phyloP scores from a whole-genome alignment of 2,797 vertebrate species.

The Potorous gilbertii region DNA sequence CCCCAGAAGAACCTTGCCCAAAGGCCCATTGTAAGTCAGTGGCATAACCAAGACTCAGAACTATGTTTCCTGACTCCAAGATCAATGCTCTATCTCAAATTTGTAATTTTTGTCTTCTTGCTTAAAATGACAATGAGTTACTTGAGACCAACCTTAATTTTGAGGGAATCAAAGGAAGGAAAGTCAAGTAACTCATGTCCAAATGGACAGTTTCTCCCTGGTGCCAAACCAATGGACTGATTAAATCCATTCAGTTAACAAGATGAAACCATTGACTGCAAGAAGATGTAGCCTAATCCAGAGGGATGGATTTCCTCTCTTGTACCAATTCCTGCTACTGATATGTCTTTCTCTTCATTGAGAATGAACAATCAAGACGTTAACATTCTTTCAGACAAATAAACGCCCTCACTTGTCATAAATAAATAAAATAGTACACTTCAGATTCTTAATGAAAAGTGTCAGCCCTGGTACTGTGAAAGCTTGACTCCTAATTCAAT shows the following conservation, averaged over 20 bases:
- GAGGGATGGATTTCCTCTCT: constrained; percentile 33
- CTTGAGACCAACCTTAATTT: neutral
- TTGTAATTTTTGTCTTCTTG: neutral
- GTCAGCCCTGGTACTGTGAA: constrained; percentile 50
- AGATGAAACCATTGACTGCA: constrained; percentile 28
- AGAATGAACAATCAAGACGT: constrained; percentile 59
- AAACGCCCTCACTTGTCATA: constrained; percentile 54
- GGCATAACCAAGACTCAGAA: neutral
- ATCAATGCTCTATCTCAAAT: neutral
- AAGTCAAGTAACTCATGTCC: neutral
- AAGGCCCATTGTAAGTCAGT: neutral
- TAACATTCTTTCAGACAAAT: constrained; percentile 38
- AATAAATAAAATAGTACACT: constrained; percentile 61
- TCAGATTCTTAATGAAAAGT: constrained; percentile 56
- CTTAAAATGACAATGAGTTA: neutral
- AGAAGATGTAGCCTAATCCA: constrained; percentile 32
- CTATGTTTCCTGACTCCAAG: neutral
- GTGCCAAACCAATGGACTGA: constrained; percentile 42
- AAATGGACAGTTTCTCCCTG: neutral
- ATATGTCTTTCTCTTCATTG: constrained; percentile 41
- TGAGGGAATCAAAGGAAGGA: neutral
- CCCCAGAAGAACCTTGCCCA: neutral
- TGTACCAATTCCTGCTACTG: constrained; percentile 1
- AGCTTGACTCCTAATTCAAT: constrained; percentile 53
- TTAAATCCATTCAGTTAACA: constrained; percentile 24